A percentile compares a stretch with the other conserved stretches of the same genome.
Conservation (phyloP, 2,113 vertebrate genomes). For the Etia nguti region DNA sequence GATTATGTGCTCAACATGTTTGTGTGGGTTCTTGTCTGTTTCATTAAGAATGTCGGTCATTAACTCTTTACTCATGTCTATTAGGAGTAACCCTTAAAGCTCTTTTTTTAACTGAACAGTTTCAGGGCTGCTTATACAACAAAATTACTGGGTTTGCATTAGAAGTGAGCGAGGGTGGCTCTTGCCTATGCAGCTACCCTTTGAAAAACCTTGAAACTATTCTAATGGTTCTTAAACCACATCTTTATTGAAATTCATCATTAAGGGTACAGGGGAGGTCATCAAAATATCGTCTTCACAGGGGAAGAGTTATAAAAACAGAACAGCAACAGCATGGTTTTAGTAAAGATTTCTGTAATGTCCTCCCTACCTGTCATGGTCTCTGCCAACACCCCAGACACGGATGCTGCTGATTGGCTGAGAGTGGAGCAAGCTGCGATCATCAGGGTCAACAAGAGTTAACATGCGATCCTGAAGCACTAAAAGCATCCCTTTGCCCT, state of each 20-base stretch:
- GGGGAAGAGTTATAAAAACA: background rate
- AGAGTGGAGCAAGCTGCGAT: constrained; percentile 86
- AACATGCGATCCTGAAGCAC: constrained; percentile 89
- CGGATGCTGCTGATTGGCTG: constrained; percentile 96
- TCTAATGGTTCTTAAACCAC: background rate
- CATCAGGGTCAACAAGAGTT: constrained; percentile 90
- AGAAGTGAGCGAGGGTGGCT: background rate
- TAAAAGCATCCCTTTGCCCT: constrained; percentile 96
- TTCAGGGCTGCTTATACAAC: background rate
- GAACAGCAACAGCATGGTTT: background rate
- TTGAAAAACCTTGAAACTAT: background rate
- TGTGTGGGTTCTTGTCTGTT: background rate
- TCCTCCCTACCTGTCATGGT: constrained; percentile 88
- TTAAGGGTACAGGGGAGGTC: background rate
- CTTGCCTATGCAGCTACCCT: background rate
- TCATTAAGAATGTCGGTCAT: background rate
- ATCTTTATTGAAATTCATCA: background rate
- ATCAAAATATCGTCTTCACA: background rate
- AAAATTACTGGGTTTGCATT: background rate
- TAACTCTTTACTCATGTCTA: background rate
- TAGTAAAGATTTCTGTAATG: background rate
- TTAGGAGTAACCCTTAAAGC: background rate
- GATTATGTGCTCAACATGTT: background rate
- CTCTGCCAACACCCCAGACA: constrained; percentile 94
- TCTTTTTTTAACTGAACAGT: background rate